Base-by-base conservation (phyloP, 2,113 vertebrate genomes). In the Misgurnus anguillicaudatus region DNA sequence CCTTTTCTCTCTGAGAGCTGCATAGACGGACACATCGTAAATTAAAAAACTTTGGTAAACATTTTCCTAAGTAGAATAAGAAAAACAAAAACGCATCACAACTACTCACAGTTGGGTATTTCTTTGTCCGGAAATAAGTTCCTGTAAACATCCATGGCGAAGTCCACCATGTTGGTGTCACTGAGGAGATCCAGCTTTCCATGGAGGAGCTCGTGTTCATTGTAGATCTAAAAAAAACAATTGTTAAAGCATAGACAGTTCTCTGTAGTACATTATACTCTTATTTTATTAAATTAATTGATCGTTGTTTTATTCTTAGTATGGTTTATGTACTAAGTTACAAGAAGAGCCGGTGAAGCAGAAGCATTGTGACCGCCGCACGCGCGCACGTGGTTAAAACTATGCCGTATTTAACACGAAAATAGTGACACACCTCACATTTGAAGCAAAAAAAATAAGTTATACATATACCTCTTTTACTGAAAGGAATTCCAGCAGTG, bases 111-210 rank as follows among this genome's bases (percentile, higher is more conserved):
- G 51, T 92, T 94, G 24, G 97, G 97, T 70, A 99, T 95, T 71
- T 98, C 96, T 85, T 91, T 93, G 81, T 97, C 95, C 0, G 92
- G 90, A 86, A 93, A 97, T 71, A 99, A 93, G 80, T 95, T 98
- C 89, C 95, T 97, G 90, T 98, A 96, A 24, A 99, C 97, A 87
- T 99, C 97, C 97, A 99, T 98, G 83, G 97, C 97, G 74, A 99
- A 99, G 89, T 99, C 97, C 87, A 99, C 97, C 97, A 98, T 99
- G 93, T 98, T 99, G 84, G 97, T 98, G 79, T 98, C 96, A 87
- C 96, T 97, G 85, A 98, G 96, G 67, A 99, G 96, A 87, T 99
- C 96, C 93, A 99, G 85, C 78, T 99, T 99, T 80, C 97, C 97
- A 90, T 96, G 95, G 77, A 99, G 92, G 3, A 98, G 90, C 75